Percentiles rank a stretch among this genome's conserved stretches.
These are phyloP conservation scores for Madoqua kirkii DNA, from an alignment of 2,113 vertebrate species.

Conservation along the genomic window DNA sequence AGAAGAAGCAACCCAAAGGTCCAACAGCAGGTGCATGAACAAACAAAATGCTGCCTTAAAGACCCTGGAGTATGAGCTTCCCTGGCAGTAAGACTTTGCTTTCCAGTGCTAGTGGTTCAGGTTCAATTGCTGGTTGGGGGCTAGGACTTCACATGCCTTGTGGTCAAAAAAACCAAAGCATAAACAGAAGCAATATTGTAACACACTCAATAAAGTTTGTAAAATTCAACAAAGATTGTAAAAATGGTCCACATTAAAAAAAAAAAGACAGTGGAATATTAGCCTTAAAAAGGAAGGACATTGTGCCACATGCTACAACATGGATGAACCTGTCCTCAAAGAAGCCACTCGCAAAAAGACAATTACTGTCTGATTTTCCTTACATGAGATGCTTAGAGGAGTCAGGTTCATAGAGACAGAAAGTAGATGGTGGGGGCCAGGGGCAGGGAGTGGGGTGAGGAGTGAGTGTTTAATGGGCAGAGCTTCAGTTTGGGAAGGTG, in stretches of 20 bases:
- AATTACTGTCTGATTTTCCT: fast-evolving
- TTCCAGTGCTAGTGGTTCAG: background rate
- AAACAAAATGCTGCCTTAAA: background rate
- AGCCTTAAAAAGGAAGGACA: background rate
- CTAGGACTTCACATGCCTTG: background rate
- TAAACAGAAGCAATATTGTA: background rate
- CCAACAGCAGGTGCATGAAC: too few species aligned
- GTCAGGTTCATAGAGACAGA: background rate
- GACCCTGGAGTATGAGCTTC: background rate
- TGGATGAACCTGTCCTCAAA: background rate
- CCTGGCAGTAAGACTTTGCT: background rate
- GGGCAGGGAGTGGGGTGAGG: fast-evolving
- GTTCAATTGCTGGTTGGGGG: background rate
- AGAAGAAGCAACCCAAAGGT: background rate
- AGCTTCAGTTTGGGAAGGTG: background rate
- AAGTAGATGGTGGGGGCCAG: background rate
- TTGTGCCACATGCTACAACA: background rate
- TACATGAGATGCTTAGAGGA: background rate
- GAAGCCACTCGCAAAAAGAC: background rate
- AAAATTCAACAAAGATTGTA: background rate
- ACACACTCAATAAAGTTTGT: background rate
- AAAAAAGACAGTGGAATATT: background rate
- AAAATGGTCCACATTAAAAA: background rate
- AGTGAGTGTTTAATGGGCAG: background rate
- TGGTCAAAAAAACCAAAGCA: background rate